Percentiles rank a stretch among this genome's conserved stretches.
Conservation (phyloP, 2,888 invertebrate genomes). For the Caenorhabditis sinica region DNA sequence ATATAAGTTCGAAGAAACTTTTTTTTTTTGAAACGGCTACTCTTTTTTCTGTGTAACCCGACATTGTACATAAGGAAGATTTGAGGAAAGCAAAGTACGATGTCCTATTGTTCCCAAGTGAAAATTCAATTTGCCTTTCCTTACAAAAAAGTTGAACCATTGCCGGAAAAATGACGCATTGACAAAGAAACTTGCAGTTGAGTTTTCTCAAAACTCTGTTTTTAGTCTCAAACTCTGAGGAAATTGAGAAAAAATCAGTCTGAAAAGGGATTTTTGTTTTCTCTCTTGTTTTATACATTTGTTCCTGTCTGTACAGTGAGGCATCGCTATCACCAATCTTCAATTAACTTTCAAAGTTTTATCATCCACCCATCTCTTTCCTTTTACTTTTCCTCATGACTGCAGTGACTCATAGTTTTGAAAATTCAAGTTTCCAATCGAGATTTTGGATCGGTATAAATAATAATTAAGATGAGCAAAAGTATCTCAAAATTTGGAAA, state of each 20-base stretch:
- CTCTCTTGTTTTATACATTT: background rate
- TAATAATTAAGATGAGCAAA: no score
- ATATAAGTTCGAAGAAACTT: background rate
- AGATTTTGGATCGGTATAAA: no score
- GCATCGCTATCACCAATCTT: background rate
- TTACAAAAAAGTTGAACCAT: slow-evolving; percentile 35
- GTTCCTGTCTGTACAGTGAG: no score
- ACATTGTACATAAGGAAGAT: background rate
- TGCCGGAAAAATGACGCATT: slow-evolving; percentile 33
- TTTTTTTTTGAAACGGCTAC: no score
- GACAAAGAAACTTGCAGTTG: slow-evolving; percentile 12
- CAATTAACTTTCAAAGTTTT: background rate
- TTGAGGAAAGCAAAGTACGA: slow-evolving; percentile 42
- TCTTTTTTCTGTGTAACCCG: slow-evolving; percentile 4
- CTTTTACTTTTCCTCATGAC: background rate
- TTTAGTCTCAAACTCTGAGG: background rate
- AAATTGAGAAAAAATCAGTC: background rate
- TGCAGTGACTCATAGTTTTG: background rate
- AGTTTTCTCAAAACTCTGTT: slow-evolving; percentile 7
- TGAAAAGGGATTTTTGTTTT: background rate
- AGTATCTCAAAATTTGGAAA: no score
- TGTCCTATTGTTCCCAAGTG: slow-evolving; percentile 56
- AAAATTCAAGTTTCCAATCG: background rate
- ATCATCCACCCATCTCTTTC: background rate
- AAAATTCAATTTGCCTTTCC: slow-evolving; percentile 45